Percentiles rank a stretch among this genome's conserved stretches.
phyloP scores from a whole-genome alignment of 2,113 vertebrate genomes.

The Mormoops blainvillei region DNA sequence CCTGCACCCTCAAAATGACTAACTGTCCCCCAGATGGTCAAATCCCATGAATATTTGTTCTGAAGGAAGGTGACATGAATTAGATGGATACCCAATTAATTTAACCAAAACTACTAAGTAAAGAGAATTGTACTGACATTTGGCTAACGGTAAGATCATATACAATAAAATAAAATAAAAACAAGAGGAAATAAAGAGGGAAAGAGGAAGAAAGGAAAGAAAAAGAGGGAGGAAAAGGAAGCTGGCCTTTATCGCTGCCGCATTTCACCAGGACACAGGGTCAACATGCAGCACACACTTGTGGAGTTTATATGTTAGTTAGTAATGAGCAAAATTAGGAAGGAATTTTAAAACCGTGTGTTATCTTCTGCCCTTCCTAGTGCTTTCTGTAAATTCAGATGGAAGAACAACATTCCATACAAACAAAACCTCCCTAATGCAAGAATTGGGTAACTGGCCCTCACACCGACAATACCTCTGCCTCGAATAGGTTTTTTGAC shows the following conservation, averaged over 20 bases:
- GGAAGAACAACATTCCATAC: background rate
- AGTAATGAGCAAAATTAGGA: background rate
- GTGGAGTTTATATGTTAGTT: background rate
- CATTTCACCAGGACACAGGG: background rate
- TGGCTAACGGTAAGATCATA: slow-evolving; percentile 1
- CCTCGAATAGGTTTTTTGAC: background rate
- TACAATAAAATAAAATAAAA: background rate
- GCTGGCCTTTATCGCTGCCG: background rate
- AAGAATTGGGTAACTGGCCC: background rate
- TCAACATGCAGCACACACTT: background rate
- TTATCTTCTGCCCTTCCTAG: background rate
- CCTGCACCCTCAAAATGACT: slow-evolving; percentile 51
- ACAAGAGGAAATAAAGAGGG: background rate
- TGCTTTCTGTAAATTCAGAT: background rate
- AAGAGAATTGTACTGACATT: background rate
- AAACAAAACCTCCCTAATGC: background rate
- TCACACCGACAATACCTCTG: background rate
- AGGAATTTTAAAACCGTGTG: background rate
- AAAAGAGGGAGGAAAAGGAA: background rate
- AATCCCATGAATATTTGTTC: background rate
- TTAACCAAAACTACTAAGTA: background rate
- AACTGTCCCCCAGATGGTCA: slow-evolving; percentile 38
- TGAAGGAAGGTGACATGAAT: background rate
- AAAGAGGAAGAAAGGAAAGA: background rate
- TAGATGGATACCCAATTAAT: slow-evolving; percentile 3